A percentile compares a stretch with the other conserved stretches of the same genome.
These are phyloP conservation scores for Cephus spinipes DNA, from an alignment of 2,888 invertebrate genomes.

Conservation along the genomic window DNA sequence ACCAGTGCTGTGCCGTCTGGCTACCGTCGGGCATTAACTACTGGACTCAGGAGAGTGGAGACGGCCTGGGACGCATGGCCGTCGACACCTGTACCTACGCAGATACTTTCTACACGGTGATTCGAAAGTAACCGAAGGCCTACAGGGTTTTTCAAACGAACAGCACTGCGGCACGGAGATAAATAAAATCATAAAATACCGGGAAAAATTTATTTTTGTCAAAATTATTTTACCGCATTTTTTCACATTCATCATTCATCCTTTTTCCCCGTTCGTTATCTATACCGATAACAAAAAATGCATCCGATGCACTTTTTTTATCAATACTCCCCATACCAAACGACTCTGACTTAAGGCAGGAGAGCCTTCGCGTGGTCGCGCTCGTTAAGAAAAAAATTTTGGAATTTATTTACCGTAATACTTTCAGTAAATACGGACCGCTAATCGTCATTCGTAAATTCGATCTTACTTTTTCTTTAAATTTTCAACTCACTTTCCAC, in stretches of 20 bases:
- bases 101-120: constrained; percentile 2
- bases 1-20: constrained; percentile 13
- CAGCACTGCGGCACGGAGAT: too few relatives aligned
- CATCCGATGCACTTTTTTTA: background rate
- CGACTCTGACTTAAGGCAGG: too few relatives aligned
- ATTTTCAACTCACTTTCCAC: too few relatives aligned
- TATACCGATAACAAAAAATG: background rate
- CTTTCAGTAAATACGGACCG: background rate
- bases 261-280: background rate
- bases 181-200: too few relatives aligned
- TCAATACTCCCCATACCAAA: background rate
- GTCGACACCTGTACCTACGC: constrained; percentile 21
- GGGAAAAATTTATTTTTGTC: too few relatives aligned
- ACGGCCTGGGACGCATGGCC: constrained; percentile 13
- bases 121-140: background rate
- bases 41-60: constrained; percentile 36
- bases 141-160: too few relatives aligned
- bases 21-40: constrained; percentile 38
- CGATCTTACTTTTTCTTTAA: too few relatives aligned
- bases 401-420: background rate
- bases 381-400: background rate
- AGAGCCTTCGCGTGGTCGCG: too few relatives aligned
- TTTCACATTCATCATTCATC: background rate
- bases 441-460: too few relatives aligned
- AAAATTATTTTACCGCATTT: too few relatives aligned